Evolutionary conservation across 2,888 invertebrate genomes (phyloP), one percentile per base, ranked within the genome.

Genomic region (Diarsia dahlii): DNA sequence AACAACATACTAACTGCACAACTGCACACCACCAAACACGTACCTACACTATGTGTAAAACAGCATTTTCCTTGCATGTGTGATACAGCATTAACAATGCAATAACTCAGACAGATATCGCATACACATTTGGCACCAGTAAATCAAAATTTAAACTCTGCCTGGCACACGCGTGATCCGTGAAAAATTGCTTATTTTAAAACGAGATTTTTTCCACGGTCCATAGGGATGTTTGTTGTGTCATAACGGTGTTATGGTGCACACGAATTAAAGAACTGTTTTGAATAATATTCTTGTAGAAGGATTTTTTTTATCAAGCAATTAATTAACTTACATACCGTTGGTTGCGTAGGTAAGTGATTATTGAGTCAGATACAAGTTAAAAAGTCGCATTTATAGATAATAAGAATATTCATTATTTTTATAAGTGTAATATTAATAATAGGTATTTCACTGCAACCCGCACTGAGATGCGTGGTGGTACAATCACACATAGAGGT

Each of bases 171-270:
- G 91, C 91, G 93, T 93, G 94, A 95, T 95, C 92, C 91, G 91
- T 95, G 93, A 95, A 94, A 95, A 95, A 95, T 95, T 92, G 94
- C 93, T 93, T 91, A 93, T 95, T 95, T 94, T 93, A 93, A 94
- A 95, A 92, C 89, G 91, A 88, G 82, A 91, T 93, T 94, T 81
- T 93, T 93, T 88, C 91, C 86, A 88, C 89, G 82, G 87, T 69
- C 82, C 84, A 83, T 88, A 87, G 92, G 90, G 91, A 92, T 92
- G 88, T 86, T 76, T 69, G 86, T 84, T 84, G 82, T 91, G 83
- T 91, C 90, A 90, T 85, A 84, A 65, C 52, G 69, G 68, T 81
- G 74, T 67, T 80, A 50, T 67, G 82, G 76, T 88, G 81, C 75
- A 74, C 91, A 85, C 71, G 73, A 89, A 85, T 87, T 28, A 71